Evolutionary conservation across 2,113 vertebrate species (phyloP).

Genomic region (Myodes glareolus): DNA sequence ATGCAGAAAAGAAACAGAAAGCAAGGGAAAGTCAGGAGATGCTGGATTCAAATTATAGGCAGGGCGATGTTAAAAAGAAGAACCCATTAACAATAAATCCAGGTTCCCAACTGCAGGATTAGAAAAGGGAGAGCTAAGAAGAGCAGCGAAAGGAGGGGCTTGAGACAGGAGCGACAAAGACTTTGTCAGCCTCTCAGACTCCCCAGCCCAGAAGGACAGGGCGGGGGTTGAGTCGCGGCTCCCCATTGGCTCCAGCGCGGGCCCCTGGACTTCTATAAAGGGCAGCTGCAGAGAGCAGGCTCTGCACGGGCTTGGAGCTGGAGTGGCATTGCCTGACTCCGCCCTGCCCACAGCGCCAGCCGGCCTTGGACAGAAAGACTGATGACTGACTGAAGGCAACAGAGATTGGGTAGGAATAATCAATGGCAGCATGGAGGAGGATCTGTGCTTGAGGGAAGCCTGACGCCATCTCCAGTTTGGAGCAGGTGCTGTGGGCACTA

Average conservation of each 20-base stretch:
- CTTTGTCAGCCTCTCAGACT: conserved; percentile 59
- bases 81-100: neutral
- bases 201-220: conserved; percentile 55
- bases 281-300: neutral
- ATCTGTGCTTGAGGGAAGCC: neutral
- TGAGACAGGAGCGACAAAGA: conserved; percentile 5
- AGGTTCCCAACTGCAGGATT: neutral
- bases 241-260: conserved; percentile 40
- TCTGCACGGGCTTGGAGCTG: neutral
- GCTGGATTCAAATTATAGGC: neutral
- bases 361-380: neutral
- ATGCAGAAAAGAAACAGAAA: conserved; percentile 15
- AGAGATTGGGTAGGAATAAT: neutral
- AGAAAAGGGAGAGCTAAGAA: neutral
- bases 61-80: rapidly evolving
- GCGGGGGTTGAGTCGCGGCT: neutral
- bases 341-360: neutral
- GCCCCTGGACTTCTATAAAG: conserved; percentile 54
- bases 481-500: neutral
- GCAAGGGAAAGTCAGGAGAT: neutral
- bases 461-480: neutral
- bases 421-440: neutral
- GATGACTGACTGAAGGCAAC: conserved; percentile 9
- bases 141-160: neutral
- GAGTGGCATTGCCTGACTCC: neutral